These are phyloP conservation scores for Andrena camellia DNA, from an alignment of 2,888 invertebrate species.

Conservation along the genomic window DNA sequence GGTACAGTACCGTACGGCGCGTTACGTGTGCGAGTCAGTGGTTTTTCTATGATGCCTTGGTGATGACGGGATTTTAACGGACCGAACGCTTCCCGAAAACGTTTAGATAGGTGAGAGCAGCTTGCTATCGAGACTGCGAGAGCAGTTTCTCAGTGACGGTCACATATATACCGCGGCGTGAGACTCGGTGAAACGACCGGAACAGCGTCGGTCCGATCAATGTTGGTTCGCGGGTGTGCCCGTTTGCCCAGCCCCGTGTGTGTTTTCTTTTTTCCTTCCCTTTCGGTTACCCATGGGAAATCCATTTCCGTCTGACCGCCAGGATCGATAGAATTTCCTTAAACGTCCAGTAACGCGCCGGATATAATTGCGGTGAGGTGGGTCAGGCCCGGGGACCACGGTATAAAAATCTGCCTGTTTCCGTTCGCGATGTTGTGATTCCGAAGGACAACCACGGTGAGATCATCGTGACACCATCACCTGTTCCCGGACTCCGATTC, in stretches of 20 bases:
- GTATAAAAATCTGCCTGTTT: constrained; percentile 23
- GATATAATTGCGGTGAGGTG: background rate
- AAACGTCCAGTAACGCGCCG: background rate
- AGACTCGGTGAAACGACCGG: constrained; percentile 19
- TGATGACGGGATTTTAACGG: constrained; percentile 70
- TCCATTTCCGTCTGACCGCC: constrained; percentile 3
- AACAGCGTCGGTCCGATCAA: constrained; percentile 75
- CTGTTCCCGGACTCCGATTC: constrained; percentile 54
- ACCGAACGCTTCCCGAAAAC: constrained; percentile 55
- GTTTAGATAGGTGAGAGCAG: constrained; percentile 72
- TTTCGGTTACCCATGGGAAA: constrained; percentile 43
- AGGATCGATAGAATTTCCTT: constrained; percentile 30
- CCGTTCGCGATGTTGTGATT: constrained; percentile 72
- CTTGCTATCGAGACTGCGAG: background rate
- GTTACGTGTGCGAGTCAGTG: constrained; percentile 76
- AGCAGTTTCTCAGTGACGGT: background rate
- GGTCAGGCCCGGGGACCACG: background rate
- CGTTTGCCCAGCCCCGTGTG: constrained; percentile 67
- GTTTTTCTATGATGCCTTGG: constrained; percentile 79
- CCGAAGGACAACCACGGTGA: constrained; percentile 76
- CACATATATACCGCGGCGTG: background rate
- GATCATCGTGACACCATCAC: constrained; percentile 76
- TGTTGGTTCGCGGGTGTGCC: constrained; percentile 80
- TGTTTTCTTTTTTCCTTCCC: constrained; percentile 48
- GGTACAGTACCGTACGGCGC: constrained; percentile 71